Evolutionary conservation across 2,113 vertebrate genomes (phyloP).

Genomic region (Prunella fulvescens): DNA sequence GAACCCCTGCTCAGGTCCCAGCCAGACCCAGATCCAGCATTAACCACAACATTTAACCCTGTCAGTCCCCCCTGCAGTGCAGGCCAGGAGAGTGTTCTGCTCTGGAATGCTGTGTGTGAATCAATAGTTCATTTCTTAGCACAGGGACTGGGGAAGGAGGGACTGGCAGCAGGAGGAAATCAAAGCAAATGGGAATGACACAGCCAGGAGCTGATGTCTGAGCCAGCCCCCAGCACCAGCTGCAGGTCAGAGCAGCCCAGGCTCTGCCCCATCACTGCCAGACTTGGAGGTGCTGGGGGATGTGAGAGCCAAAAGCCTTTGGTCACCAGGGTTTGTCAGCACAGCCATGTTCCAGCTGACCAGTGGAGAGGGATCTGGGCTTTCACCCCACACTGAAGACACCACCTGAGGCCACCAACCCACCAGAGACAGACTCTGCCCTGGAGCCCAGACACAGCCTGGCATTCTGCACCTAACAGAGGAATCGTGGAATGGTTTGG

Average conservation of each 20-base stretch:
- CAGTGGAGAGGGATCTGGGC: background rate
- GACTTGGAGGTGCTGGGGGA: background rate
- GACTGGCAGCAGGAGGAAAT: background rate
- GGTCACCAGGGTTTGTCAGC: background rate
- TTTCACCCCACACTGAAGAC: background rate
- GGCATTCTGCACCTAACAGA: background rate
- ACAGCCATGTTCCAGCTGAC: background rate
- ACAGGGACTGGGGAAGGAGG: background rate
- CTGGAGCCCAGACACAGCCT: background rate
- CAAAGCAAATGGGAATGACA: background rate
- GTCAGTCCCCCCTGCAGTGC: background rate
- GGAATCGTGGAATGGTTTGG: background rate
- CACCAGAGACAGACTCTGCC: background rate
- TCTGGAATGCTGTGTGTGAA: background rate
- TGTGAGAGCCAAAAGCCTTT: background rate
- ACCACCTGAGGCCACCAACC: background rate
- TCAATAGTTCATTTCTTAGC: background rate
- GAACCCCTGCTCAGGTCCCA: background rate
- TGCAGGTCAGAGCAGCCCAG: background rate
- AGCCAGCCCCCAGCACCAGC: background rate
- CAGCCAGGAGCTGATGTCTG: background rate
- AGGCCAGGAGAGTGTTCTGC: background rate
- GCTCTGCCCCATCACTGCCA: background rate
- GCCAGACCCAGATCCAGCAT: background rate
- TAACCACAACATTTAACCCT: background rate